phyloP scores from a whole-genome alignment of 2,797 vertebrate species.

The Pangasius krempfi region DNA sequence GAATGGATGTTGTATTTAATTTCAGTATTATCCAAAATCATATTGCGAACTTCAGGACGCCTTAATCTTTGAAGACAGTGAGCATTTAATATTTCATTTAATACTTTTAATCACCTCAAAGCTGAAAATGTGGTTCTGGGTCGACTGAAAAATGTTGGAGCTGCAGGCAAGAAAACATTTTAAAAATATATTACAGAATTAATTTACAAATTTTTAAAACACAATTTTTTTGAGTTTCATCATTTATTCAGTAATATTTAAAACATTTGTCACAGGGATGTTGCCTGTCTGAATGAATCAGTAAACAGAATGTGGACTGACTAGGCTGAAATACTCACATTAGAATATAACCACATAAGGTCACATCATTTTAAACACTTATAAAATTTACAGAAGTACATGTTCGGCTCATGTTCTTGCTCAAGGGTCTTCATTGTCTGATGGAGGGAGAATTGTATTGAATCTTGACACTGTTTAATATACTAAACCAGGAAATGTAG shows the following conservation, averaged over 20 bases:
- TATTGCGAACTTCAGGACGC: background rate
- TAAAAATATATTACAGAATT: background rate
- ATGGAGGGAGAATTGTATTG: background rate
- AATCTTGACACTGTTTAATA: background rate
- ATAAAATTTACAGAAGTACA: background rate
- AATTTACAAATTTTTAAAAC: background rate
- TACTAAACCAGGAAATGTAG: background rate
- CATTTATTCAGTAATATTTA: constrained; percentile 3
- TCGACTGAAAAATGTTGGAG: background rate
- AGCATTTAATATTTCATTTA: background rate
- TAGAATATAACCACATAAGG: background rate
- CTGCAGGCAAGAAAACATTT: constrained; percentile 11
- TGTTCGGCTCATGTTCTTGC: background rate
- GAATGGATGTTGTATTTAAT: background rate
- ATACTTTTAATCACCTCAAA: background rate
- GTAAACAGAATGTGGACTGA: background rate
- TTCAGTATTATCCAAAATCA: background rate
- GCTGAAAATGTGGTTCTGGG: background rate
- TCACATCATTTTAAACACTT: background rate
- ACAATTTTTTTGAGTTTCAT: background rate
- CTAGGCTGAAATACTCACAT: background rate
- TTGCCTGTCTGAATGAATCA: background rate
- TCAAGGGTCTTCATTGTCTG: background rate
- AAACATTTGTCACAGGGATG: background rate
- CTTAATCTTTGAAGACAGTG: background rate